A percentile compares a stretch with the other conserved stretches of the same genome.
Conservation (phyloP, 2,888 invertebrate genomes). For the Cephus nigrinus region DNA sequence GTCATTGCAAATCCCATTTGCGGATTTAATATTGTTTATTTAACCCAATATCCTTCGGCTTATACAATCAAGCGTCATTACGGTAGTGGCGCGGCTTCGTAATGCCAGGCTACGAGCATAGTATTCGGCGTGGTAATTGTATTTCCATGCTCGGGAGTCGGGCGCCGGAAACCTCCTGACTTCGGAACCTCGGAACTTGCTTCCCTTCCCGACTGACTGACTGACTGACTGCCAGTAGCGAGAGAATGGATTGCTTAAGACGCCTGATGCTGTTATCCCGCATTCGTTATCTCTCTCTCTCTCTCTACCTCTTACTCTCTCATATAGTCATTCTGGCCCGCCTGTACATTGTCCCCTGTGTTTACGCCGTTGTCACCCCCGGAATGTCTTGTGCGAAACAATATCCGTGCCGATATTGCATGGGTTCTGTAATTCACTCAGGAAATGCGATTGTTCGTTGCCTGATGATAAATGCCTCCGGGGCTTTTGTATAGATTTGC, state of each 20-base stretch:
- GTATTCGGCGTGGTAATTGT: conserved; percentile 60
- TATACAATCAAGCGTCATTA: conserved; percentile 65
- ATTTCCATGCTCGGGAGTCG: conserved; percentile 59
- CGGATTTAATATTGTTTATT: conserved; percentile 63
- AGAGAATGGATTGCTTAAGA: conserved; percentile 36
- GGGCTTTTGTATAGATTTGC: not conserved
- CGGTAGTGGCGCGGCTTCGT: conserved; percentile 35
- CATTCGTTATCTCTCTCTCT: not conserved
- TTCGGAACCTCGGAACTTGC: conserved; percentile 4
- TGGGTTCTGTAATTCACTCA: conserved; percentile 57
- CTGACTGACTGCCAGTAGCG: conserved; percentile 39
- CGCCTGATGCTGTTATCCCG: conserved; percentile 18
- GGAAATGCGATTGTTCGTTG: conserved; percentile 60
- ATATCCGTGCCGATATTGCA: conserved; percentile 65
- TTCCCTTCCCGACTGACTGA: conserved; percentile 28
- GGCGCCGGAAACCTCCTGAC: conserved; percentile 25
- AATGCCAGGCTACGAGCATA: conserved; percentile 35
- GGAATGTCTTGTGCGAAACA: conserved; percentile 57
- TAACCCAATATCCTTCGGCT: conserved; percentile 63
- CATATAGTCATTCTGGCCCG: not conserved
- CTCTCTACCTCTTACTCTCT: not conserved
- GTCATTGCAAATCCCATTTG: conserved; percentile 47
- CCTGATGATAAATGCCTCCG: conserved; percentile 11
- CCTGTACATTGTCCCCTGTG: conserved; percentile 9
- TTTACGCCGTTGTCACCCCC: conserved; percentile 39